Evolutionary conservation across 2,113 vertebrate genomes (phyloP), one percentile per base, ranked within the genome.

Genomic region (Crotalus helleri): DNA sequence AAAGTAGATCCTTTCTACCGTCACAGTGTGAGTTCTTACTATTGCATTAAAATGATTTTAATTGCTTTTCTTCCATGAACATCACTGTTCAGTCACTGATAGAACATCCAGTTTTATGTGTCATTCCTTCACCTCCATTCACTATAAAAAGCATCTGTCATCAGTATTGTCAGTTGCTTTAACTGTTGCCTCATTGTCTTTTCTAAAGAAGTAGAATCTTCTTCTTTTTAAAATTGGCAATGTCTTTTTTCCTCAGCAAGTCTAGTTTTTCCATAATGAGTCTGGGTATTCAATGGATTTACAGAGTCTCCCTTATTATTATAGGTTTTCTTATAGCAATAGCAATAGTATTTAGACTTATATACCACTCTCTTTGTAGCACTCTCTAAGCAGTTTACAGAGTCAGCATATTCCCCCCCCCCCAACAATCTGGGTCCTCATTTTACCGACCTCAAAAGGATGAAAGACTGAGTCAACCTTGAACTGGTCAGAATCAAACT

Each of bases 1-100:
- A 99, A 99, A 98, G 99, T 99, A 95, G 99, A 99, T 97, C 99
- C 99, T 96, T 99, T 99, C 99, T 99, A 99, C 98, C 98, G 99
- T 98, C 99, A 99, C 98, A 99, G 99, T 97, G 99, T 99, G 98
- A 99, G 99, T 99, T 97, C 93, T 90, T 53, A 29, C 92, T 96
- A 81, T 96, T 96, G 92, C 95, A 92, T 97, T 97, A 93, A 93
- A 53, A 96, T 93, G 93, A 59, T 81, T 94, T 97, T 97, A 46
- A 94, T 61, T 94, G 89, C 93, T 96, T 96, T 96, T 96, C 95
- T 96, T 94, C 97, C 90, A 93, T 94, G 97, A 97, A 96, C 95
- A 92, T 97, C 96, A 94, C 95, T 94, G 93, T 94, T 96, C 96
- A 64, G 0, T 96, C 92, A 64, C n/a, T 89, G 93, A 94, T 95